phyloP scores from a whole-genome alignment of 2,113 vertebrate species.

The Melanocharis versteri region DNA sequence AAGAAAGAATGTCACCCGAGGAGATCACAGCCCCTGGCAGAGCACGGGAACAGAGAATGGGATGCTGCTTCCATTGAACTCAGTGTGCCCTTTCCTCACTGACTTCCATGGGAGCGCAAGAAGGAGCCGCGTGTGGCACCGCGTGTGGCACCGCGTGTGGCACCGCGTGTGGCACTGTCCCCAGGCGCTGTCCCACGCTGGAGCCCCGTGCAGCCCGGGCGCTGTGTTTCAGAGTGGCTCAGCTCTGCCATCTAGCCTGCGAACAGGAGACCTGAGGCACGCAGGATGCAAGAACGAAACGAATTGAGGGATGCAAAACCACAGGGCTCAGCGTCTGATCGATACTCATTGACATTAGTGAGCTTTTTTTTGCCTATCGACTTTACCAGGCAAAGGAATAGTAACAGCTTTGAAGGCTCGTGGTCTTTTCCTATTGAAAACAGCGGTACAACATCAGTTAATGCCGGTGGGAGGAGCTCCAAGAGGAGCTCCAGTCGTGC shows the following conservation, averaged over 20 bases:
- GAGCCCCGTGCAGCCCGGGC: fast-evolving
- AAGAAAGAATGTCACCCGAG: slow-evolving; percentile 71
- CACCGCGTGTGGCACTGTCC: neutral
- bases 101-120: neutral
- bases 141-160: fast-evolving
- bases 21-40: neutral
- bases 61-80: neutral
- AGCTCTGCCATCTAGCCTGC: slow-evolving; percentile 32
- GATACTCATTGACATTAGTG: neutral
- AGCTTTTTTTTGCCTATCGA: neutral
- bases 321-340: neutral
- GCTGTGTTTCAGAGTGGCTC: fast-evolving
- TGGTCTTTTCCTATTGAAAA: neutral
- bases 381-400: neutral
- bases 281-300: neutral
- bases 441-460: neutral
- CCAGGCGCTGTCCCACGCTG: neutral
- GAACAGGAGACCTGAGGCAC: neutral
- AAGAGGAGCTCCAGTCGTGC: neutral
- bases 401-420: neutral
- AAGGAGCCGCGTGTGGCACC: fast-evolving
- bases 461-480: neutral
- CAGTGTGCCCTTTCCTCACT: neutral
- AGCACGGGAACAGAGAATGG: neutral
- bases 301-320: neutral